A percentile compares a stretch with the other conserved stretches of the same genome.
phyloP scores from a whole-genome alignment of 2,888 invertebrate genomes.

The Lochmaea capreae region DNA sequence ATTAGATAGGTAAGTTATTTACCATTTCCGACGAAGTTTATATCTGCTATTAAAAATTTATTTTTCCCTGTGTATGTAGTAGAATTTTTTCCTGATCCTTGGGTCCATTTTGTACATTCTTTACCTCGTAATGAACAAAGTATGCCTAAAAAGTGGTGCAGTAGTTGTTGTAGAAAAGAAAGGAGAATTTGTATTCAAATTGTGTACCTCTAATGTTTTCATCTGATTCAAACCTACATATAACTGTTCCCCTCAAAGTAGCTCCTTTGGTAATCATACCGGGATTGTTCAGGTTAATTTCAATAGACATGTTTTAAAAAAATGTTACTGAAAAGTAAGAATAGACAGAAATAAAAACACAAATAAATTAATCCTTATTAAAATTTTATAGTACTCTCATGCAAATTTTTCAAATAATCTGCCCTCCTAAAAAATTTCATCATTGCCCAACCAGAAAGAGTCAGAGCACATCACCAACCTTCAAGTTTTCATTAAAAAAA shows the following conservation, averaged over 20 bases:
- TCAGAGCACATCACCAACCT: too few species aligned
- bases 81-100: conserved; percentile 8
- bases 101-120: conserved; percentile 4
- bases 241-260: not conserved
- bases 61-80: not conserved
- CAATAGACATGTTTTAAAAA: not conserved
- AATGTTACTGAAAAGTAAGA: not conserved
- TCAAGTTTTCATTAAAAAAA: too few species aligned
- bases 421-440: too few species aligned
- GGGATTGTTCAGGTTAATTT: not conserved
- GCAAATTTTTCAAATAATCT: too few species aligned
- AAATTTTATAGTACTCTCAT: too few species aligned
- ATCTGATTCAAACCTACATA: not conserved
- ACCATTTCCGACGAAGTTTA: not conserved
- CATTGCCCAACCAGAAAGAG: too few species aligned
- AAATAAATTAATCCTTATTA: too few species aligned
- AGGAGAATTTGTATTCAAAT: not conserved
- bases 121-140: not conserved
- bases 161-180: too few species aligned
- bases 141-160: conserved; percentile 8
- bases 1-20: not conserved
- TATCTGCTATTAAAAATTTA: not conserved
- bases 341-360: not conserved
- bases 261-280: conserved; percentile 2
- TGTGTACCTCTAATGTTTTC: conserved; percentile 3